Conservation (phyloP, 2,888 invertebrate species). For the Acronicta aceris region DNA sequence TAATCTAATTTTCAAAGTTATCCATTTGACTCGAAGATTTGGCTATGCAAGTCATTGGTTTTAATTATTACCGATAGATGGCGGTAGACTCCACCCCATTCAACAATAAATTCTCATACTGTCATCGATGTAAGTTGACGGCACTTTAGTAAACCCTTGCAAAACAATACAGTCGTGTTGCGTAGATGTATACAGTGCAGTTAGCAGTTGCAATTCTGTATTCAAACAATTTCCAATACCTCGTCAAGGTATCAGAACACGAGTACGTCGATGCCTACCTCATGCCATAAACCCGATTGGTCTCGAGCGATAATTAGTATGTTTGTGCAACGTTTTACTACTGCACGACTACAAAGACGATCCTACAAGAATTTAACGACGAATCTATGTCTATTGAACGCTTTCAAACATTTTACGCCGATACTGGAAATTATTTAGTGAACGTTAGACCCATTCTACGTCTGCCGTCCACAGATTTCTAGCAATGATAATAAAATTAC, state of each 20-base stretch:
- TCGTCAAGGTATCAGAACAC: conserved; percentile 41
- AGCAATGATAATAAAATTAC: conserved; percentile 39
- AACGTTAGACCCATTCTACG: conserved; percentile 32
- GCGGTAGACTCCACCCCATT: too few species aligned
- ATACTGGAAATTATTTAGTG: conserved; percentile 40
- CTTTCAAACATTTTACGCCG: conserved; percentile 41
- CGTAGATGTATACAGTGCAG: conserved; percentile 1
- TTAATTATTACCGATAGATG: too few species aligned
- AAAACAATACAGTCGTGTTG: neutral
- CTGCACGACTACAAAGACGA: conserved; percentile 49
- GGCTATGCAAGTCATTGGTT: too few species aligned
- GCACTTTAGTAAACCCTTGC: neutral
- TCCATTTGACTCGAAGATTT: neutral
- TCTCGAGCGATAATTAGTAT: conserved; percentile 53
- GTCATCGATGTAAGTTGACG: neutral
- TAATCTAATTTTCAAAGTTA: conserved; percentile 2
- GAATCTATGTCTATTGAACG: conserved; percentile 45
- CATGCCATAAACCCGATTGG: conserved; percentile 44
- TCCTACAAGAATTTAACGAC: conserved; percentile 44
- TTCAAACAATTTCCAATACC: conserved; percentile 29
- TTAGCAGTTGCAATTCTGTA: conserved; percentile 20
- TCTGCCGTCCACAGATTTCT: conserved; percentile 32
- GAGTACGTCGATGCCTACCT: conserved; percentile 28
- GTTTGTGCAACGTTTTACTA: conserved; percentile 55
- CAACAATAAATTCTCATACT: neutral